These are phyloP conservation scores for Acheta domesticus DNA, from an alignment of 2,888 invertebrate species.

Conservation along the genomic window DNA sequence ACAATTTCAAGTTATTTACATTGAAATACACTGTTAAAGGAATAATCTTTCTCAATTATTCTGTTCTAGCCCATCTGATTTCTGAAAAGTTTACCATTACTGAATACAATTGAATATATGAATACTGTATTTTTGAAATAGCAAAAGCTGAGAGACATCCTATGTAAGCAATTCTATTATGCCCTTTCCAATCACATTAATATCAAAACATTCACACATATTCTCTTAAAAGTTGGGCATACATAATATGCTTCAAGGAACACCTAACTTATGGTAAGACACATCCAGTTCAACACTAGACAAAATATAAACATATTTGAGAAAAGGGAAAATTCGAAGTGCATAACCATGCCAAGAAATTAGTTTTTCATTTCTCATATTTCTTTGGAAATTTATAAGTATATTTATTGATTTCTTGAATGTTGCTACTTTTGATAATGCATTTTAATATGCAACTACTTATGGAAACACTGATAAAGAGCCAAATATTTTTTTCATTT, in stretches of 20 bases:
- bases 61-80: background rate
- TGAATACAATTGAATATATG: background rate
- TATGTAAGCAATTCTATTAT: background rate
- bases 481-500: too few relatives aligned
- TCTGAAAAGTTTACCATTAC: background rate
- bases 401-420: too few relatives aligned
- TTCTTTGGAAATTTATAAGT: background rate
- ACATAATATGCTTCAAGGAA: constrained; percentile 24
- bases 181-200: background rate
- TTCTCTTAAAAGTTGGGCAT: background rate
- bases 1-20: too few relatives aligned
- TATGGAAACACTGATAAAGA: too few relatives aligned
- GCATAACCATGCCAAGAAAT: background rate
- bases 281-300: constrained; percentile 35
- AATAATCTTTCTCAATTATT: background rate
- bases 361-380: background rate
- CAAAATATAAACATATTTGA: constrained; percentile 35
- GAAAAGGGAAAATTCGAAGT: constrained; percentile 26
- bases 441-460: too few relatives aligned
- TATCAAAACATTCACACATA: constrained; percentile 21
- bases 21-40: too few relatives aligned
- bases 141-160: background rate
- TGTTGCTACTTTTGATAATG: too few relatives aligned
- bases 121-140: background rate
- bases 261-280: constrained; percentile 36